phyloP scores from a whole-genome alignment of 2,888 invertebrate species.

The Morpho deidamia region DNA sequence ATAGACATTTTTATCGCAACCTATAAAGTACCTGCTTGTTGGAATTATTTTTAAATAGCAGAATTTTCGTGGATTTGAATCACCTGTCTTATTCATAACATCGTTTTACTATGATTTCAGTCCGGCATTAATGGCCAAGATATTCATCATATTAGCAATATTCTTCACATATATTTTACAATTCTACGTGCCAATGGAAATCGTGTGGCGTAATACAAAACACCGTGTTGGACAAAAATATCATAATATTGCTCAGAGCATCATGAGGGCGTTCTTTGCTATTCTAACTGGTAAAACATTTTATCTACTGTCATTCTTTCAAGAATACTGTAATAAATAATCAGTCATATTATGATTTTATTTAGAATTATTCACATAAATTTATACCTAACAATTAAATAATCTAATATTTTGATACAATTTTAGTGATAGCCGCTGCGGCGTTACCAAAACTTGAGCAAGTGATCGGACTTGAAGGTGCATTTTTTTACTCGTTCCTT shows the following conservation, averaged over 20 bases:
- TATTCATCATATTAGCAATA: slow-evolving; percentile 91
- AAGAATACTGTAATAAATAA: no score
- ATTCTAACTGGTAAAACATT: slow-evolving; percentile 50
- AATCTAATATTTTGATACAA: neutral
- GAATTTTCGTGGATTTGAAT: no score
- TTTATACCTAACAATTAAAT: neutral
- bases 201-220: slow-evolving; percentile 89
- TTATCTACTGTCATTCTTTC: no score
- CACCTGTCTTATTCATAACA: no score
- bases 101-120: slow-evolving; percentile 54
- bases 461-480: slow-evolving; percentile 71
- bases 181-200: slow-evolving; percentile 95
- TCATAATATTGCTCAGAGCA: slow-evolving; percentile 52
- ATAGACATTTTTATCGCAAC: no score
- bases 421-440: slow-evolving; percentile 63
- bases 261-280: slow-evolving; percentile 65
- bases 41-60: no score
- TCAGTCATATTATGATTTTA: neutral
- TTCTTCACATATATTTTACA: slow-evolving; percentile 96
- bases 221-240: slow-evolving; percentile 48
- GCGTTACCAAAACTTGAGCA: slow-evolving; percentile 59
- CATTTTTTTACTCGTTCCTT: slow-evolving; percentile 82
- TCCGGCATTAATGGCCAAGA: slow-evolving; percentile 86
- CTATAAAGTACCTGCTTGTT: no score
- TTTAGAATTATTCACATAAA: neutral